These are phyloP conservation scores for Scotopteryx bipunctaria DNA, from an alignment of 2,888 invertebrate species.

Conservation along the genomic window DNA sequence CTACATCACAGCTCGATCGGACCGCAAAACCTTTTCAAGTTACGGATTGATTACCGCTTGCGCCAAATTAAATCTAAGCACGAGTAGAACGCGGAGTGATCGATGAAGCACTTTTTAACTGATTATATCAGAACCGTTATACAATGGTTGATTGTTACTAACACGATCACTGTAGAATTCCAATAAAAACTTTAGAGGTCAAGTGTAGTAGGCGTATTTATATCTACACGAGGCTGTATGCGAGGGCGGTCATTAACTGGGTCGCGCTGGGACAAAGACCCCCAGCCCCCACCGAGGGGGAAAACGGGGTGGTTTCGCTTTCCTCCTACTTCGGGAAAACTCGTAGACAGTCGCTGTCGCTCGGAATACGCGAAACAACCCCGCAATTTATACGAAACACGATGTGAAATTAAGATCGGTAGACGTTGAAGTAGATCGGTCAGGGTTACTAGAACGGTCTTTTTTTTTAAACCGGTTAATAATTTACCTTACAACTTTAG, in stretches of 20 bases:
- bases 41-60: slow-evolving; percentile 52
- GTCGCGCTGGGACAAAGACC: slow-evolving; percentile 81
- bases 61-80: slow-evolving; percentile 37
- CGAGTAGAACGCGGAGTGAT: slow-evolving; percentile 16
- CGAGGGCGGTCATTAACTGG: slow-evolving; percentile 82
- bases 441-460: slow-evolving; percentile 32
- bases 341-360: slow-evolving; percentile 50
- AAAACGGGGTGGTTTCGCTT: slow-evolving; percentile 72
- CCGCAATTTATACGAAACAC: slow-evolving; percentile 61
- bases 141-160: slow-evolving; percentile 61
- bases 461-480: slow-evolving; percentile 18
- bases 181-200: slow-evolving; percentile 83
- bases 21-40: slow-evolving; percentile 51
- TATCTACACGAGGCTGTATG: slow-evolving; percentile 78
- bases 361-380: slow-evolving; percentile 56
- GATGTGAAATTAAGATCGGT: slow-evolving; percentile 35
- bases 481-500: neutral
- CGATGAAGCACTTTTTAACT: slow-evolving; percentile 26
- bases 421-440: slow-evolving; percentile 31
- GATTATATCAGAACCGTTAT: slow-evolving; percentile 16
- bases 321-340: slow-evolving; percentile 51
- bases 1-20: slow-evolving; percentile 50
- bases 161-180: slow-evolving; percentile 71
- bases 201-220: slow-evolving; percentile 84
- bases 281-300: slow-evolving; percentile 58